Evolutionary conservation across 2,797 vertebrate species (phyloP).

Genomic region (Sebastes glaucus): DNA sequence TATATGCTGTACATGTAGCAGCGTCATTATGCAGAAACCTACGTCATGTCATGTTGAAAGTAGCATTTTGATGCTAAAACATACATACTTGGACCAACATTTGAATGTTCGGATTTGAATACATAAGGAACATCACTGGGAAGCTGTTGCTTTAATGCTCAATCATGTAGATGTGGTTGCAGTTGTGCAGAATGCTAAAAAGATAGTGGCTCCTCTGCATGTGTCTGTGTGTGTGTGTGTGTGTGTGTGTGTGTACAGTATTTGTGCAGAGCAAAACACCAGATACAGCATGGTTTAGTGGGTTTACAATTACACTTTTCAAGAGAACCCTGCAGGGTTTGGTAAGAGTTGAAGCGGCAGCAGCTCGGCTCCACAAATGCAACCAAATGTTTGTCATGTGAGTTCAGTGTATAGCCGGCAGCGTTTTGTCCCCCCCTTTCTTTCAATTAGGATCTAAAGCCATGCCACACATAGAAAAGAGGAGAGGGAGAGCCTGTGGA

Average conservation of each 20-base stretch:
- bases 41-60: too few relatives aligned
- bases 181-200: neutral
- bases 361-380: neutral
- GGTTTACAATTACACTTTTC: neutral
- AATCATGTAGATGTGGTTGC: neutral
- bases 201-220: neutral
- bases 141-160: neutral
- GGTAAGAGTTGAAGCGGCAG: neutral
- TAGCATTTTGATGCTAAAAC: too few relatives aligned
- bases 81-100: too few relatives aligned
- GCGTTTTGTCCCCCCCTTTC: neutral
- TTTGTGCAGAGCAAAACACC: neutral
- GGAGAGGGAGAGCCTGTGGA: neutral
- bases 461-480: neutral
- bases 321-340: neutral
- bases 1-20: too few relatives aligned
- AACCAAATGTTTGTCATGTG: constrained; percentile 33
- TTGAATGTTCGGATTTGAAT: too few relatives aligned
- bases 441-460: constrained; percentile 19
- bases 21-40: too few relatives aligned
- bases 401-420: constrained; percentile 3
- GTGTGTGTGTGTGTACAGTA: neutral
- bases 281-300: neutral
- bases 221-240: neutral
- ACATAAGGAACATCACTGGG: too few relatives aligned